Evolutionary conservation across 2,797 vertebrate species (phyloP), one percentile per base, ranked within the genome.

Genomic region (Cirrhinus molitorella): DNA sequence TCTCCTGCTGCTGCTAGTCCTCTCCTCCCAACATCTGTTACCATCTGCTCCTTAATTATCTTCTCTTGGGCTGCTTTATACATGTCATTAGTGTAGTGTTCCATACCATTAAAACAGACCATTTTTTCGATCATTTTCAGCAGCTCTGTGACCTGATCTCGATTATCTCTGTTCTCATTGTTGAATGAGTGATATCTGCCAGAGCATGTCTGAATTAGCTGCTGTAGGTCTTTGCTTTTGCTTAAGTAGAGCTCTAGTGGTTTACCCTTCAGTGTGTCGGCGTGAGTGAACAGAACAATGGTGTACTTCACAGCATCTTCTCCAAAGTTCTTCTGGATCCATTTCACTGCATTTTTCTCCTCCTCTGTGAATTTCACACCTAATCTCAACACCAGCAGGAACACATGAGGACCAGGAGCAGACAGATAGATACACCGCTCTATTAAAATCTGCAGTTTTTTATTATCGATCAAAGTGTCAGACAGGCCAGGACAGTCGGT

Each of bases 261-360:
- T 61, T 51, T 68, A 1, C 57, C 47, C 23, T 63, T 43, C n/a
- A 77, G 37, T n/a, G 8, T 5, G 67, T 74, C 72, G 71, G 55
- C 67, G 6, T 81, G 67, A 85, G 75, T 87, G 63, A 83, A 83
- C 19, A 83, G 43, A 19, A 83, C 0, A 10, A 84, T 25, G 6
- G 76, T 79, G 43, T 63, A 73, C 37, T 31, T n/a, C 2, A 14
- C 5, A 10, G 66, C 75, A 6, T 45, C 19, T 63, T 72, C 5
- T n/a, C 75, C 75, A 65, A 84, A 79, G 21, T n/a, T 79, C 23
- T 31, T 1, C 31, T 79, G 45, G 25, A 84, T 79, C 75, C 66
- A 79, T 31, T 83, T 61, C 13, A 78, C 51, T 45, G 16, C 28
- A 10, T 79, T 79, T 5, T 1, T 84, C 7, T 78, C 75, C 37